Conservation (phyloP, 2,113 vertebrate species). For the Bostrychus sinensis region DNA sequence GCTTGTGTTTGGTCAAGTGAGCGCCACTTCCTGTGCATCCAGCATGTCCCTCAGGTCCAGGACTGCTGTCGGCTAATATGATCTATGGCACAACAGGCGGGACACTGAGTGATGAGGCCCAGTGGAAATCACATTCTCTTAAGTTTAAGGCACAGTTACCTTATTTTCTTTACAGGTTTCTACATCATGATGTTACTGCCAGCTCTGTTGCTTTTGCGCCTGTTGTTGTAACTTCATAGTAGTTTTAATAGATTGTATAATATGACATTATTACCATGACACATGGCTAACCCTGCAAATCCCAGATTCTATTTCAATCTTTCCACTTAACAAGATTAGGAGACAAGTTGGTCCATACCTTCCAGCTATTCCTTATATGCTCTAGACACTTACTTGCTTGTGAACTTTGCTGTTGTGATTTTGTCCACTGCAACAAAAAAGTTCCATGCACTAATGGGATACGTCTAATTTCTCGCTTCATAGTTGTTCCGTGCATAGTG, state of each 20-base stretch:
- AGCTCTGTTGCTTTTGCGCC: background rate
- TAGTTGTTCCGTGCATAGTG: constrained; percentile 24
- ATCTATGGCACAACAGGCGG: constrained; percentile 48
- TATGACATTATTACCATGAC: too few species aligned
- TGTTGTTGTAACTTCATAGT: background rate
- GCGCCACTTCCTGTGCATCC: constrained; percentile 55
- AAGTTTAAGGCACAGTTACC: constrained; percentile 10
- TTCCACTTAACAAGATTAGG: background rate
- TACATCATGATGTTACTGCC: background rate
- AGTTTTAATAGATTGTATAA: too few species aligned
- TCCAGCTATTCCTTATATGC: background rate
- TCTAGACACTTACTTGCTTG: background rate
- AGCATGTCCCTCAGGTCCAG: constrained; percentile 47
- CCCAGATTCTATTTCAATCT: background rate
- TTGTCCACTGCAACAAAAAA: background rate
- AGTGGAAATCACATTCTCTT: constrained; percentile 57
- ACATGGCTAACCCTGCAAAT: too few species aligned
- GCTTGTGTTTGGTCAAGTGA: constrained; percentile 67
- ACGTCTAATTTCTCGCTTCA: constrained; percentile 29
- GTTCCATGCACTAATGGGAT: constrained; percentile 17
- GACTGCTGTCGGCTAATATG: constrained; percentile 70
- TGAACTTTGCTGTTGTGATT: background rate
- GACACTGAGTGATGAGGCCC: constrained; percentile 60
- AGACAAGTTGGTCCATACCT: background rate
- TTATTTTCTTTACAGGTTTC: background rate